Evolutionary conservation across 2,113 vertebrate species (phyloP).

Genomic region (Periophthalmus modestus): DNA sequence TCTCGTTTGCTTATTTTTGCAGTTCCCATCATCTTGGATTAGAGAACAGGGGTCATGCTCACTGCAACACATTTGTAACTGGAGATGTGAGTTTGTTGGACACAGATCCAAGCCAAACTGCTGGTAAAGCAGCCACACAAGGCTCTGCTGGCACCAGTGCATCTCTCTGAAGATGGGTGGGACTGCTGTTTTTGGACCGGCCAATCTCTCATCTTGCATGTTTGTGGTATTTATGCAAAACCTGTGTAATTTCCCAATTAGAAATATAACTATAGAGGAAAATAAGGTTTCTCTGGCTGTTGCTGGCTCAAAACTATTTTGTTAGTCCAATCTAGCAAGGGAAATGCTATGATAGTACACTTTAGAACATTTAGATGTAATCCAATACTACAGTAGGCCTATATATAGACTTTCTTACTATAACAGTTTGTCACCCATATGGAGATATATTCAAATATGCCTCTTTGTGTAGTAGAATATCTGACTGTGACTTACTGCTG

Average conservation of each 20-base stretch:
- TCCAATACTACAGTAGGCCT: not conserved
- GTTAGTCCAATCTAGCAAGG: not conserved
- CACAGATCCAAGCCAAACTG: slow-evolving; percentile 53
- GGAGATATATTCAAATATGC: not conserved
- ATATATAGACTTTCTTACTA: not conserved
- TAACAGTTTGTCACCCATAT: not conserved
- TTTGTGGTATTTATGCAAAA: slow-evolving; percentile 49
- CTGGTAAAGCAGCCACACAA: slow-evolving; percentile 56
- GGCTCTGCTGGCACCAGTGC: slow-evolving; percentile 50
- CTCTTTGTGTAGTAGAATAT: not conserved
- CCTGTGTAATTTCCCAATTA: slow-evolving; percentile 39
- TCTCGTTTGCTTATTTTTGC: slow-evolving; percentile 50
- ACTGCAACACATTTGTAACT: slow-evolving; percentile 48
- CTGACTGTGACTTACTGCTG: not conserved
- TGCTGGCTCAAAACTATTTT: not conserved
- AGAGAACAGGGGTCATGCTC: slow-evolving; percentile 32
- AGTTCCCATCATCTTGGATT: slow-evolving; percentile 28
- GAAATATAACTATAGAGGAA: slow-evolving; percentile 20
- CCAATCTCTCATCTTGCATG: slow-evolving; percentile 32
- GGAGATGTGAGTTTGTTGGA: slow-evolving; percentile 34
- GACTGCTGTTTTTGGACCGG: slow-evolving; percentile 45
- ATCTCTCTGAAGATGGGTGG: slow-evolving; percentile 33
- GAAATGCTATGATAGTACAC: not conserved
- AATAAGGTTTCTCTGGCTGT: slow-evolving; percentile 14
- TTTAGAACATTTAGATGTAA: not conserved